A percentile compares a stretch with the other conserved stretches of the same genome.
Conservation (phyloP, 2,888 invertebrate species). For the Lasioglossum figueresi region DNA sequence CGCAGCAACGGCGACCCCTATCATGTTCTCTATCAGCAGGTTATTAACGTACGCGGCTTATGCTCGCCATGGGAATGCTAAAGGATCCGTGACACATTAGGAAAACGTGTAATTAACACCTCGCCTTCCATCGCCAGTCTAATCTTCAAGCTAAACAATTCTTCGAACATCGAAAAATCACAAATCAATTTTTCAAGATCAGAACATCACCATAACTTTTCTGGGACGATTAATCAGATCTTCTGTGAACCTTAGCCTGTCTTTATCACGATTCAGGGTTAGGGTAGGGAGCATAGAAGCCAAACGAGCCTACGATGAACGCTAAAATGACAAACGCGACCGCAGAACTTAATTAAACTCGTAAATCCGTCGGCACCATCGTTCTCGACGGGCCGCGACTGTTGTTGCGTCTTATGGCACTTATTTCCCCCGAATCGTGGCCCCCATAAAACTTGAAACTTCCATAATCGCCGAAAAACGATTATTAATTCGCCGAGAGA, state of each 20-base stretch:
- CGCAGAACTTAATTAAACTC: slow-evolving; percentile 83
- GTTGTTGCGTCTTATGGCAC: slow-evolving; percentile 65
- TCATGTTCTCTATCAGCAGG: slow-evolving; percentile 72
- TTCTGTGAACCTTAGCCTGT: not conserved
- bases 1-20: slow-evolving; percentile 71
- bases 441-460: slow-evolving; percentile 5
- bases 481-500: not conserved
- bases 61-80: slow-evolving; percentile 53
- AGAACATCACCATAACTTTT: not conserved
- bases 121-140: not conserved
- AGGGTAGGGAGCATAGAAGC: slow-evolving; percentile 51
- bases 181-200: not conserved
- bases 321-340: slow-evolving; percentile 81
- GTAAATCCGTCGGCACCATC: slow-evolving; percentile 78
- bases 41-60: slow-evolving; percentile 71
- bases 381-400: slow-evolving; percentile 67
- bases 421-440: slow-evolving; percentile 60
- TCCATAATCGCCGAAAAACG: not conserved
- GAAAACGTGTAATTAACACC: slow-evolving; percentile 51
- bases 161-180: not conserved
- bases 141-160: not conserved
- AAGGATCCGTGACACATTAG: slow-evolving; percentile 57
- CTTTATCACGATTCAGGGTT: slow-evolving; percentile 19
- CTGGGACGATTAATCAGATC: not conserved
- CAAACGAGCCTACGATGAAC: slow-evolving; percentile 78